Percentiles rank a stretch among this genome's conserved stretches.
phyloP scores from a whole-genome alignment of 2,888 invertebrate genomes.

The Drosophila phalerata region DNA sequence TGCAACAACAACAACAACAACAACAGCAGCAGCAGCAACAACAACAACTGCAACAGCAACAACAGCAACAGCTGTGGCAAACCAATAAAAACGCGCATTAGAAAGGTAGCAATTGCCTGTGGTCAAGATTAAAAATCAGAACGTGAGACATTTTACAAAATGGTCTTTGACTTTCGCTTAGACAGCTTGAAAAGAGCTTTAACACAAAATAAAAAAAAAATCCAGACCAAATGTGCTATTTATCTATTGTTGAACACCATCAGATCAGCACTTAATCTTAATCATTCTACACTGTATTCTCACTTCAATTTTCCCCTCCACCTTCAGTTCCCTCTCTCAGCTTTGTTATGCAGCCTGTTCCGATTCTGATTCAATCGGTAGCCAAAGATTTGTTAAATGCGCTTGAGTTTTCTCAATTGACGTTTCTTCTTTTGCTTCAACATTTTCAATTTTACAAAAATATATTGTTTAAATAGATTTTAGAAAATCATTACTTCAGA shows the following conservation, averaged over 20 bases:
- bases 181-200: slow-evolving; percentile 31
- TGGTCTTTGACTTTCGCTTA: slow-evolving; percentile 70
- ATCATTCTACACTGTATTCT: slow-evolving; percentile 28
- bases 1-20: slow-evolving; percentile 27
- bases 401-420: not conserved
- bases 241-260: slow-evolving; percentile 54
- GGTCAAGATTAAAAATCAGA: slow-evolving; percentile 81
- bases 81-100: slow-evolving; percentile 78
- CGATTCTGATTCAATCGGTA: not conserved
- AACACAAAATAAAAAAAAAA: not conserved
- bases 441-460: not conserved
- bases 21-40: slow-evolving; percentile 31
- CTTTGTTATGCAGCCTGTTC: not conserved
- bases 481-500: no score
- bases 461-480: no score
- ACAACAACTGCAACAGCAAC: slow-evolving; percentile 23
- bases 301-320: not conserved
- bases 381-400: not conserved
- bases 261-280: slow-evolving; percentile 55
- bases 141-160: slow-evolving; percentile 76
- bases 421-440: not conserved
- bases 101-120: slow-evolving; percentile 81
- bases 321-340: not conserved
- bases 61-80: slow-evolving; percentile 52
- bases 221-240: slow-evolving; percentile 32